These are phyloP conservation scores for Drosophila kambysellisi DNA, from an alignment of 2,888 invertebrate genomes.

Conservation along the genomic window DNA sequence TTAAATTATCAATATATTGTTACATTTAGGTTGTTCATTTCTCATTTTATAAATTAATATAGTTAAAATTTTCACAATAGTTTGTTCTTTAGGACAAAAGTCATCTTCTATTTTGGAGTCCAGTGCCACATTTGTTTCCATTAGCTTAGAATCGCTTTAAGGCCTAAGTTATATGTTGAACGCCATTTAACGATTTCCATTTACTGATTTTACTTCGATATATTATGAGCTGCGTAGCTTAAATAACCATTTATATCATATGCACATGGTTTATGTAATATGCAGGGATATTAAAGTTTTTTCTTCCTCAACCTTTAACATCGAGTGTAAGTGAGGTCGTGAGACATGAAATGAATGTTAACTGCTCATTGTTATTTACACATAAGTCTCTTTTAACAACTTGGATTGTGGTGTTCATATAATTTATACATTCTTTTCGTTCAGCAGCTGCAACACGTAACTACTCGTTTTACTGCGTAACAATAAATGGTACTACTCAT, in stretches of 20 bases:
- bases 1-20: background rate
- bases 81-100: background rate
- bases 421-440: conserved; percentile 27
- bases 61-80: background rate
- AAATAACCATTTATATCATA: background rate
- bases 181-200: background rate
- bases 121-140: background rate
- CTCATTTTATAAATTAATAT: background rate
- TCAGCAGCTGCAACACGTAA: conserved; percentile 12
- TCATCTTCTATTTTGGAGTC: background rate
- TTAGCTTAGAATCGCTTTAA: background rate
- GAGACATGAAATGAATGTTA: background rate
- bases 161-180: background rate
- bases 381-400: conserved; percentile 1
- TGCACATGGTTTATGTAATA: background rate
- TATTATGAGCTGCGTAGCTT: background rate
- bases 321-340: background rate
- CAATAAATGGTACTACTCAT: conserved; percentile 12
- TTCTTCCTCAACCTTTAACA: background rate
- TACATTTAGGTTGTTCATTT: background rate
- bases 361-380: conserved; percentile 7
- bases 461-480: conserved; percentile 25
- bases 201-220: background rate
- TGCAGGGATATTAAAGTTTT: background rate
- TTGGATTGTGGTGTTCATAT: conserved; percentile 20